Conservation (phyloP, 2,888 invertebrate genomes). For the Lepidonotus clava region DNA sequence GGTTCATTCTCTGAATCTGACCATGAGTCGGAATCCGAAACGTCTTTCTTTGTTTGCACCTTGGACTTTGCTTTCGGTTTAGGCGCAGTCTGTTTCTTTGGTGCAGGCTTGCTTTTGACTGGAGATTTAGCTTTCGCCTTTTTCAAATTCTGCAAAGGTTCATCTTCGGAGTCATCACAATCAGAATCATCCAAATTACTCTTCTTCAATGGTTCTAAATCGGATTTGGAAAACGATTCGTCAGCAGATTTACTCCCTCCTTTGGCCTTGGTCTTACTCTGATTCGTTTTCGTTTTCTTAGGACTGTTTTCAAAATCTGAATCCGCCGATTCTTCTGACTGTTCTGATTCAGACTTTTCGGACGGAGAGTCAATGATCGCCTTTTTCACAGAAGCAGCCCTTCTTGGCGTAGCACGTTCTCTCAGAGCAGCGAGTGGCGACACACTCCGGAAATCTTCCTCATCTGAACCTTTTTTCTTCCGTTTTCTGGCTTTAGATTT, state of each 20-base stretch:
- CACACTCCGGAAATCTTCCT: not conserved
- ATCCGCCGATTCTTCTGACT: not conserved
- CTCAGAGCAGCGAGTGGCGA: no score
- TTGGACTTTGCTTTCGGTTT: not conserved
- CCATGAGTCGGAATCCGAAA: not conserved
- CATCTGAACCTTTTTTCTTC: not conserved
- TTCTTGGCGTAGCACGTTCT: not conserved
- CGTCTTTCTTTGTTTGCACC: not conserved
- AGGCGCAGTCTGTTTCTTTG: no score
- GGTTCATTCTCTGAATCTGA: slow-evolving; percentile 24
- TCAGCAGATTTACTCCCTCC: no score
- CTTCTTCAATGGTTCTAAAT: slow-evolving; percentile 21
- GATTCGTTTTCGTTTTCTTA: no score
- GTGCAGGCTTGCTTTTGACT: no score
- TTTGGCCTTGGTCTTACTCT: no score
- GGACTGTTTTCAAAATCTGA: not conserved
- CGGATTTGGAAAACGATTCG: no score
- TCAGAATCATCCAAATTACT: no score
- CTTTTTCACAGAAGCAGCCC: not conserved
- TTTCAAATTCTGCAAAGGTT: no score
- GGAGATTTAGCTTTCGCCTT: no score
- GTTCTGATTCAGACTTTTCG: no score
- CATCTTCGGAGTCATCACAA: no score
- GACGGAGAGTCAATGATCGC: not conserved
- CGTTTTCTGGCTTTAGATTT: not conserved